Evolutionary conservation across 2,888 invertebrate genomes (phyloP).

Genomic region (Hanleya hanleyi): DNA sequence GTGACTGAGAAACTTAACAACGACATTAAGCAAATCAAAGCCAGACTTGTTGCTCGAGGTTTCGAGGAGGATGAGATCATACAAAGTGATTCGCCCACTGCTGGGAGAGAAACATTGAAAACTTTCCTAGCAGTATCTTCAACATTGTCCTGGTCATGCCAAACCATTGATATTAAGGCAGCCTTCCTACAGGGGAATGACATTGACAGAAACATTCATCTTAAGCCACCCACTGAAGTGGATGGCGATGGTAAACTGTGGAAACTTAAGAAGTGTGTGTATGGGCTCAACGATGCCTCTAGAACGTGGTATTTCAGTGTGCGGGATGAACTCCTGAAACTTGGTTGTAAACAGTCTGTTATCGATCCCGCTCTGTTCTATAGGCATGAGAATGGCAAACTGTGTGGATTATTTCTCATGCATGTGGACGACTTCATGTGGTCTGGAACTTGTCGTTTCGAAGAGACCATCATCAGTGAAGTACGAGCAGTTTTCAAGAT

Average conservation of each 20-base stretch:
- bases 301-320: constrained; percentile 33
- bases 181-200: constrained; percentile 17
- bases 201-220: constrained; percentile 14
- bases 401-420: constrained; percentile 29
- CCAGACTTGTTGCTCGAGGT: constrained; percentile 25
- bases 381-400: constrained; percentile 14
- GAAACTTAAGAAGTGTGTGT: constrained; percentile 21
- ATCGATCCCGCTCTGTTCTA: constrained; percentile 37
- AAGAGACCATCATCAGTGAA: constrained; percentile 19
- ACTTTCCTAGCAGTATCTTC: constrained; percentile 8
- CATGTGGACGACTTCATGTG: constrained; percentile 41
- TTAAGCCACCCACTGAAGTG: constrained; percentile 12
- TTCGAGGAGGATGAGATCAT: constrained; percentile 15
- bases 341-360: constrained; percentile 27
- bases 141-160: constrained; percentile 1
- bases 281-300: constrained; percentile 24
- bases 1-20: background rate
- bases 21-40: constrained; percentile 9
- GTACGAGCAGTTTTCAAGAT: constrained; percentile 22
- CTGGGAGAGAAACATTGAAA: constrained; percentile 9
- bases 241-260: background rate
- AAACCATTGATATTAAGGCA: constrained; percentile 21
- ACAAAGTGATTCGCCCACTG: constrained; percentile 17
- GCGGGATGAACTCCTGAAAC: constrained; percentile 12
- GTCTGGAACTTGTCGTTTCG: constrained; percentile 27